Evolutionary conservation across 2,888 invertebrate genomes (phyloP).

Genomic region (Coelinius sp.): DNA sequence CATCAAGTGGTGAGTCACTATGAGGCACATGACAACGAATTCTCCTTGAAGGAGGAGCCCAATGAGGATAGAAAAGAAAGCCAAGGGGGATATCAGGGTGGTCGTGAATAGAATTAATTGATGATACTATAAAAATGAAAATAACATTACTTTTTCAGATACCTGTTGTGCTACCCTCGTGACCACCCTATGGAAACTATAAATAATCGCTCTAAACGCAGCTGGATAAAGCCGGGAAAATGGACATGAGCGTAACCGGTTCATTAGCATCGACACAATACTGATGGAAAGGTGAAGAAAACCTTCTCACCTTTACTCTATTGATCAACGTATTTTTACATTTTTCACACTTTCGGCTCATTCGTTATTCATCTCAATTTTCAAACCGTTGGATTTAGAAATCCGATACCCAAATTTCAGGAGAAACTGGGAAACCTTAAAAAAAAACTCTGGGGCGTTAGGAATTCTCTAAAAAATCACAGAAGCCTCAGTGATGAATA

Average conservation of each 20-base stretch:
- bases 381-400: background rate
- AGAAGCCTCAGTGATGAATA: background rate
- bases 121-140: conserved; percentile 6
- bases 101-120: conserved; percentile 38
- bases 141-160: background rate
- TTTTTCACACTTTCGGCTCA: background rate
- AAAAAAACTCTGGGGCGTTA: background rate
- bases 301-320: background rate
- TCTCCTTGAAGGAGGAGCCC: conserved; percentile 14
- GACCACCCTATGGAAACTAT: background rate
- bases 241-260: background rate
- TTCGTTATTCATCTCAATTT: conserved; percentile 1
- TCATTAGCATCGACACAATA: conserved; percentile 14
- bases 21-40: conserved; percentile 11
- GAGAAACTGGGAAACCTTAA: background rate
- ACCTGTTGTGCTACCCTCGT: background rate
- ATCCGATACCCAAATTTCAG: conserved; percentile 23
- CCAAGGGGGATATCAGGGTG: conserved; percentile 27
- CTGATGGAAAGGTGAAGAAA: background rate
- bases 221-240: background rate
- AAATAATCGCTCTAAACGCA: conserved; percentile 6
- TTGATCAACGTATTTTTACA: background rate
- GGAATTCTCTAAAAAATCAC: background rate
- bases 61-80: conserved; percentile 2
- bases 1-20: conserved; percentile 50